Evolutionary conservation across 2,888 invertebrate species (phyloP).

Genomic region (Monochamus alternatus): DNA sequence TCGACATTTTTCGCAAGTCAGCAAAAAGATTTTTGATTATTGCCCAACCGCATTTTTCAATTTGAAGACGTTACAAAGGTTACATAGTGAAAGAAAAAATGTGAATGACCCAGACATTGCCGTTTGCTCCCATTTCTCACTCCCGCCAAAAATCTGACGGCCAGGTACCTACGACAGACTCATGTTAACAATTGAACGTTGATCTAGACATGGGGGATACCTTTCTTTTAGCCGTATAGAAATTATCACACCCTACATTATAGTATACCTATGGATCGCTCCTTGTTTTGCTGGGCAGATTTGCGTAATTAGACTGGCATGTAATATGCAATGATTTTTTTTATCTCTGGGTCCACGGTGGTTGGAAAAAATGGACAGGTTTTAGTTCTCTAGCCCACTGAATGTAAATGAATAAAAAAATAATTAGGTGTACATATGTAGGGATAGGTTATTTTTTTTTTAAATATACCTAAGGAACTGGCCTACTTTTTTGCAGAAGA

Average conservation of each 20-base stretch:
- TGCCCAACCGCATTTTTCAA: too few species aligned
- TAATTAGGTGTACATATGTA: background rate
- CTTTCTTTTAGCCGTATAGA: constrained; percentile 15
- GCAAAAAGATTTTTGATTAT: too few species aligned
- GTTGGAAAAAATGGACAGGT: background rate
- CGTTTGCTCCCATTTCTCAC: background rate
- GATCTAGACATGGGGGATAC: constrained; percentile 16
- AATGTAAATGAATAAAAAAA: background rate
- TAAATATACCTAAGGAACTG: too few species aligned
- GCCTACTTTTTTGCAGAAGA: too few species aligned
- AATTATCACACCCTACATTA: constrained; percentile 16
- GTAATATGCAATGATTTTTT: background rate
- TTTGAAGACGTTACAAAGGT: background rate
- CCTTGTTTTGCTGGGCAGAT: background rate
- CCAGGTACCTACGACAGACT: constrained; percentile 4
- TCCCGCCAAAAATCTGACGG: constrained; percentile 7
- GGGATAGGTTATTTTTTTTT: background rate
- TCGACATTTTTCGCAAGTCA: too few species aligned
- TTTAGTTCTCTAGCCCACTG: background rate
- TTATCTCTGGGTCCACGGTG: background rate
- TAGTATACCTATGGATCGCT: background rate
- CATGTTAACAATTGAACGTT: constrained; percentile 3
- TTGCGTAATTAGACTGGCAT: background rate
- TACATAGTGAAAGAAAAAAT: background rate
- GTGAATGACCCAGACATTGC: constrained; percentile 13